Evolutionary conservation across 2,113 vertebrate species (phyloP), one percentile per base, ranked within the genome.

Genomic region (Symphodus melops): DNA sequence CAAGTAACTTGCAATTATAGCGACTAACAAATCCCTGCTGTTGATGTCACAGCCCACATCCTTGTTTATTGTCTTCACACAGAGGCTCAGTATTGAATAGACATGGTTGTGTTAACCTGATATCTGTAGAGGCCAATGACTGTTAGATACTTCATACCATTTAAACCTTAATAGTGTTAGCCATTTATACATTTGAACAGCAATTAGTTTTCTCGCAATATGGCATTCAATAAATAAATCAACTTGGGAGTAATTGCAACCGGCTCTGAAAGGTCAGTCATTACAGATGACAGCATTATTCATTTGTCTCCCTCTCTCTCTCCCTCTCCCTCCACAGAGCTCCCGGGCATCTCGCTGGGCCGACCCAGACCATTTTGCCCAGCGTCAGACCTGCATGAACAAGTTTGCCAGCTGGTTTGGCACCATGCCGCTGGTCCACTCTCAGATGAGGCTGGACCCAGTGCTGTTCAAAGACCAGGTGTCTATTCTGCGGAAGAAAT

Each of bases 321-420:
- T 36, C 37, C 41, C 13, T 12, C 58, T 12, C 21, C 16, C 10
- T 13, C 20, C 42, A 14, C 88, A 99, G 98, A 96, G 95, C 0
- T 98, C 97, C 33, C 94, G 97, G 83, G 96, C 97, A 21, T 99
- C 98, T 20, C 97, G 98, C 78, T 99, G 98, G 98, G 98, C 98
- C 0, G 97, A 99, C 90, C 98, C 98, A 0, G 98, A 99, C 95
- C 98, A 99, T 89, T 99, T 99, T 21, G 96, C 98, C 92, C 98
- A 99, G 94, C 95, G 98, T 85, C 98, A 99, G 94, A 99, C 96
- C 93, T 99, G 98, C 96, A 99, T 99, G 97, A 99, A 99, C 93
- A 97, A 96, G 79, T 99, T 99, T 53, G 96, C 98, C 96, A 97
- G 94, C 96, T 99, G 98, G 98, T 99, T 99, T 97, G 98, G 97